Evolutionary conservation across 1,140 invertebrate genomes (phyloP), one percentile per base, ranked within the genome.

Genomic region (Drosophila guanche): DNA sequence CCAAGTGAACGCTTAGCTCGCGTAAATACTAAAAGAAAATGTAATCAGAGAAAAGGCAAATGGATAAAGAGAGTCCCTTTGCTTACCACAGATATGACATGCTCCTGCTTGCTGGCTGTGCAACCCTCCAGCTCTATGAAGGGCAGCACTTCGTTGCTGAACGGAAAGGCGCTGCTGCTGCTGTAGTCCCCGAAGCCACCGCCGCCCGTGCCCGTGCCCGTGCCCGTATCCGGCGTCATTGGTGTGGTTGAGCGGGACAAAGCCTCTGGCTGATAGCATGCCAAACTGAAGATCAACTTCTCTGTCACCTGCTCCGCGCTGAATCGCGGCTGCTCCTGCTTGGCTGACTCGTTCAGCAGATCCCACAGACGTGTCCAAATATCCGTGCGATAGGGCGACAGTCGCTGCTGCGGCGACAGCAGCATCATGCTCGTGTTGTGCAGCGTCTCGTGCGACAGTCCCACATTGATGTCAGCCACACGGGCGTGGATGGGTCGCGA

Each of bases 241-340:
- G 96, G 96, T 33, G 96, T 97, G 72, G 94, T 96, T 76, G 95
- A 96, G 81, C 96, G 94, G 0, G 96, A 97, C 5, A 97, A 89
- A 1, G 96, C 96, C 92, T 97, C 96, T 0, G 96, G 96, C 92
- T 95, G 96, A 91, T 97, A 97, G 88, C 95, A 96, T 51, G 95
- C 94, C 68, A 97, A 90, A 50, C 95, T 96, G 27, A 96, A 94
- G 65, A 95, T 93, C 4, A 97, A 92, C 72, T 96, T 95, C 63
- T 96, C 95, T 2, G 94, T 93, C 22, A 97, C 95, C 76, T 94
- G 94, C 58, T 92, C 93, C 1, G 94, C 94, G 60, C 92, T 94
- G 70, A 96, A 96, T 56, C 95, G 93, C 2, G 92, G 92, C 79
- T 93, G 93, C 46, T 93, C 93, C 61, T 93, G 93, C 54, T 93